Evolutionary conservation across 2,888 invertebrate species (phyloP).

Genomic region (Aricia artaxerxes): DNA sequence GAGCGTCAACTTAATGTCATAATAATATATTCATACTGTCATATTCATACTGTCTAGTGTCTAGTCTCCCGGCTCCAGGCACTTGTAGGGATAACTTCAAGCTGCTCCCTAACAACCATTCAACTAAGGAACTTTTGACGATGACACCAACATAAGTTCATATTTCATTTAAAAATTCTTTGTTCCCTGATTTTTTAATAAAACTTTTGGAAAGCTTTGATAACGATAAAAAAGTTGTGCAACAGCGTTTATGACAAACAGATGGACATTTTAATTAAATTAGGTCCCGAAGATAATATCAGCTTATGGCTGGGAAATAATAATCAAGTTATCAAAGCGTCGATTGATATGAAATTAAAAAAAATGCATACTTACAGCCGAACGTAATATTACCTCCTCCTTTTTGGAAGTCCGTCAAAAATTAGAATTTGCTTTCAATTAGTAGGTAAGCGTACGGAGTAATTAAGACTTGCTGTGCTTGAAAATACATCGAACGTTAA

Average conservation of each 20-base stretch:
- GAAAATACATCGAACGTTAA: conserved; percentile 27
- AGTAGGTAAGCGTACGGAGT: background rate
- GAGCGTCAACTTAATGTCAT: conserved; percentile 18
- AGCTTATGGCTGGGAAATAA: background rate
- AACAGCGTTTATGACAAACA: background rate
- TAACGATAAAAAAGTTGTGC: background rate
- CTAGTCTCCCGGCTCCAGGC: background rate
- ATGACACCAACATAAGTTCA: conserved; percentile 1
- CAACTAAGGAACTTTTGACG: background rate
- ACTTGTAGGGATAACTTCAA: conserved; percentile 12
- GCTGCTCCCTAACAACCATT: conserved; percentile 11
- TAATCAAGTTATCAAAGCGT: background rate
- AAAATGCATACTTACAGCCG: too few relatives aligned
- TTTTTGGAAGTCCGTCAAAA: too few relatives aligned
- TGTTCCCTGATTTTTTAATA: background rate
- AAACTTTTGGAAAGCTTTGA: conserved; percentile 5
- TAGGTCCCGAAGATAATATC: background rate
- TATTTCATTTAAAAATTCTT: conserved; percentile 13
- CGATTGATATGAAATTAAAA: too few relatives aligned
- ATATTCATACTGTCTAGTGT: background rate
- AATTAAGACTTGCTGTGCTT: background rate
- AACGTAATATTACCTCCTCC: too few relatives aligned
- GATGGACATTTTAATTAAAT: conserved; percentile 1
- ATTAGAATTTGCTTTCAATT: background rate
- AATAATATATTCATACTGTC: conserved; percentile 16